These are phyloP conservation scores for Leptinotarsa juncta DNA, from an alignment of 2,888 invertebrate species.

Conservation along the genomic window DNA sequence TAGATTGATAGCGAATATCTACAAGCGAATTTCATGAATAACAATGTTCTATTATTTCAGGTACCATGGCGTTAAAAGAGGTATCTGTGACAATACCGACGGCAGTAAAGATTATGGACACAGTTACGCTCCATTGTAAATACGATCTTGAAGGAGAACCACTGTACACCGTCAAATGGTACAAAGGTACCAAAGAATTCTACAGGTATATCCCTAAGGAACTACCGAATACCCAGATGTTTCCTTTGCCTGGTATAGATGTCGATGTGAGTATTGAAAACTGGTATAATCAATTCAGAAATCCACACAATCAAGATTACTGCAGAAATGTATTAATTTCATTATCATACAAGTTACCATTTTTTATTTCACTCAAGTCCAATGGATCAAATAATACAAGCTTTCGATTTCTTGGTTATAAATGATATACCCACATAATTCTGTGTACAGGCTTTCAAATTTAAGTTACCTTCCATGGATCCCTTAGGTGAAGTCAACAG, in stretches of 20 bases:
- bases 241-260: conserved; percentile 75
- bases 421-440: too few species aligned
- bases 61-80: conserved; percentile 71
- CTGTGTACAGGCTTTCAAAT: too few species aligned
- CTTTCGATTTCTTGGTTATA: too few species aligned
- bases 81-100: conserved; percentile 78
- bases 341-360: too few species aligned
- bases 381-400: too few species aligned
- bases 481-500: too few species aligned
- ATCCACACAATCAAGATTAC: neutral
- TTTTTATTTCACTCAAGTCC: too few species aligned
- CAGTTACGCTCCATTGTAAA: conserved; percentile 79
- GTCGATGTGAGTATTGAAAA: conserved; percentile 76
- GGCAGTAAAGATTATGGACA: conserved; percentile 78
- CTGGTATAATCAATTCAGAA: neutral
- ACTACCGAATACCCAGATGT: conserved; percentile 79
- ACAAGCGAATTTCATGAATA: too few species aligned
- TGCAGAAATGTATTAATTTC: too few species aligned
- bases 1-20: too few species aligned
- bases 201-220: conserved; percentile 85
- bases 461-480: too few species aligned
- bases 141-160: conserved; percentile 81
- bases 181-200: conserved; percentile 81
- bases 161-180: conserved; percentile 86
- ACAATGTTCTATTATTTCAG: conserved; percentile 34